Conservation (phyloP, 2,888 invertebrate genomes). For the Dryobota labecula region DNA sequence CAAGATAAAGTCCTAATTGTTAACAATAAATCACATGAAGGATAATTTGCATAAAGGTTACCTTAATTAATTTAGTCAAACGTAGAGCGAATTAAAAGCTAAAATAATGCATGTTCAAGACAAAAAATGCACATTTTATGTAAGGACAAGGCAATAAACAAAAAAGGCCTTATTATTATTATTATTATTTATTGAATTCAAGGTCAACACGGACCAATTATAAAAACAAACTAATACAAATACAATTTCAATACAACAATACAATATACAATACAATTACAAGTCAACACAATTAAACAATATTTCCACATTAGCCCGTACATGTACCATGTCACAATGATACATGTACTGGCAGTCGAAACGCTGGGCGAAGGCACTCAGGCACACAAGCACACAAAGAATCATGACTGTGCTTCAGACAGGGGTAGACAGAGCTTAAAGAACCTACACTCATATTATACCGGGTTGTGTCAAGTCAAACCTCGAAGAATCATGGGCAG, state of each 20-base stretch:
- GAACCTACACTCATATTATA: neutral
- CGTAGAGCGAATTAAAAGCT: slow-evolving; percentile 50
- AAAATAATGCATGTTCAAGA: slow-evolving; percentile 36
- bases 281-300: too few relatives aligned
- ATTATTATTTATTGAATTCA: too few relatives aligned
- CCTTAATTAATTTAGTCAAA: slow-evolving; percentile 54
- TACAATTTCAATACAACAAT: too few relatives aligned
- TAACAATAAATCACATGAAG: slow-evolving; percentile 54
- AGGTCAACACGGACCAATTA: too few relatives aligned
- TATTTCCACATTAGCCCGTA: too few relatives aligned
- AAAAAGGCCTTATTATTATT: neutral
- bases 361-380: too few relatives aligned
- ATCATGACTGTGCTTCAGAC: neutral
- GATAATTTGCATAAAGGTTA: slow-evolving; percentile 60
- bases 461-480: neutral
- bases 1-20: slow-evolving; percentile 49
- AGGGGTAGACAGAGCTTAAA: neutral
- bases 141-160: slow-evolving; percentile 36
- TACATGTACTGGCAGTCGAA: too few relatives aligned
- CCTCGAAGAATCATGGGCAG: too few relatives aligned
- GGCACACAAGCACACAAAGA: neutral
- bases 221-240: too few relatives aligned
- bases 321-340: too few relatives aligned
- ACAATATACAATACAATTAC: too few relatives aligned
- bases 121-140: slow-evolving; percentile 37